Conservation (phyloP, 2,113 vertebrate species). For the Etheostoma spectabile region DNA sequence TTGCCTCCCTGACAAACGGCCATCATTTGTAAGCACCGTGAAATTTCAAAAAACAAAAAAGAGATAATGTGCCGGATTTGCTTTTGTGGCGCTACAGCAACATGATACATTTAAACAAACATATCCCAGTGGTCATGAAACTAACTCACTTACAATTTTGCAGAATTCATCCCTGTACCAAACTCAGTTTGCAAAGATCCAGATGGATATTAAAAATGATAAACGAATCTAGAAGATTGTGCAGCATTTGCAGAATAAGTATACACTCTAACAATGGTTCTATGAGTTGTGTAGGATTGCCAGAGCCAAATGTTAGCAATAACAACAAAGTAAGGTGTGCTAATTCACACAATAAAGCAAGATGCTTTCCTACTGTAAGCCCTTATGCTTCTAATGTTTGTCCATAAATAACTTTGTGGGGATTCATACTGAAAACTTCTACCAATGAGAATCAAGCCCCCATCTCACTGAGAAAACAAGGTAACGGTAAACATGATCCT, state of each 20-base stretch:
- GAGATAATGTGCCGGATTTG: background rate
- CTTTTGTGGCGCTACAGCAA: background rate
- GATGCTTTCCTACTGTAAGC: background rate
- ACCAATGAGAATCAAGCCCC: background rate
- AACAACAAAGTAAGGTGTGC: constrained; percentile 20
- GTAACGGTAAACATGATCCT: background rate
- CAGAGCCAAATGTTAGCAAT: background rate
- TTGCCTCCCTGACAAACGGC: background rate
- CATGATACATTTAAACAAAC: background rate
- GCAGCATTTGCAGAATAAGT: background rate
- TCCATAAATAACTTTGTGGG: background rate
- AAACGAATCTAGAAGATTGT: background rate
- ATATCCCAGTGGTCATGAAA: background rate
- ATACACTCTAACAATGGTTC: background rate
- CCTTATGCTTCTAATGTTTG: constrained; percentile 5
- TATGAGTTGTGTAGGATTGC: background rate
- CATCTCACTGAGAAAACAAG: background rate
- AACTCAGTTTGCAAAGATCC: background rate
- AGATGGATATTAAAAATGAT: too few species aligned
- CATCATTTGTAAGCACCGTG: background rate
- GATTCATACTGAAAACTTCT: background rate
- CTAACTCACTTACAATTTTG: background rate
- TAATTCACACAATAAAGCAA: background rate
- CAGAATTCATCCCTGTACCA: too few species aligned
- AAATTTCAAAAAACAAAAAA: background rate